These are phyloP conservation scores for Notamacropus eugenii DNA, from an alignment of 2,797 vertebrate genomes.

Conservation along the genomic window DNA sequence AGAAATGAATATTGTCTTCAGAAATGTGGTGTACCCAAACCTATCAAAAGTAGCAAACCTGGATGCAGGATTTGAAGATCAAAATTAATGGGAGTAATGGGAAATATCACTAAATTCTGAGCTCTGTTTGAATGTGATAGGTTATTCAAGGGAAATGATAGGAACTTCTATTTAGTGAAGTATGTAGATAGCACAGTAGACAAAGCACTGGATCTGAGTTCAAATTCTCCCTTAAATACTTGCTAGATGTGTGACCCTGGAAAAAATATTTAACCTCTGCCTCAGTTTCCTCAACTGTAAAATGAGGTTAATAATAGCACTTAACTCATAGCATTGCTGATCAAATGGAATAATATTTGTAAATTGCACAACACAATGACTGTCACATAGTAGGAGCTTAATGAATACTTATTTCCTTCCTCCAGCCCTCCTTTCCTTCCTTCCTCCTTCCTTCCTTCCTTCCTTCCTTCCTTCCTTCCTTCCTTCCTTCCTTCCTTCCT, in stretches of 20 bases:
- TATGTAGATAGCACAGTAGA: neutral
- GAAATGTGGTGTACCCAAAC: neutral
- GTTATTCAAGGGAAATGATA: slow-evolving; percentile 61
- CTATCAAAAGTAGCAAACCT: slow-evolving; percentile 10
- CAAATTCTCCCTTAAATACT: neutral
- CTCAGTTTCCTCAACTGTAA: neutral
- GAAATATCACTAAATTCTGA: slow-evolving; percentile 7
- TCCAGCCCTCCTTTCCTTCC: too few species aligned
- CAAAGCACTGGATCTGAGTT: neutral
- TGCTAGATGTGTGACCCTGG: neutral
- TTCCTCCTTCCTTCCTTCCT: too few species aligned
- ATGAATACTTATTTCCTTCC: neutral
- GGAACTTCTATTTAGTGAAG: neutral
- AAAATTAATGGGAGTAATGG: neutral
- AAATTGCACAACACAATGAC: neutral
- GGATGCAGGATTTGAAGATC: neutral
- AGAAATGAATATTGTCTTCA: neutral
- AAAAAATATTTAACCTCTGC: neutral
- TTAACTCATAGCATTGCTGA: neutral
- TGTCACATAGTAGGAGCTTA: neutral
- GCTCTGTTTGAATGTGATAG: slow-evolving; percentile 59
- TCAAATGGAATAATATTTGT: neutral
- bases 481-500: neutral
- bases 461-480: neutral
- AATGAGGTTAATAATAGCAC: neutral